Evolutionary conservation across 1,140 invertebrate genomes (phyloP).

Genomic region (Sitobion miscanthi): DNA sequence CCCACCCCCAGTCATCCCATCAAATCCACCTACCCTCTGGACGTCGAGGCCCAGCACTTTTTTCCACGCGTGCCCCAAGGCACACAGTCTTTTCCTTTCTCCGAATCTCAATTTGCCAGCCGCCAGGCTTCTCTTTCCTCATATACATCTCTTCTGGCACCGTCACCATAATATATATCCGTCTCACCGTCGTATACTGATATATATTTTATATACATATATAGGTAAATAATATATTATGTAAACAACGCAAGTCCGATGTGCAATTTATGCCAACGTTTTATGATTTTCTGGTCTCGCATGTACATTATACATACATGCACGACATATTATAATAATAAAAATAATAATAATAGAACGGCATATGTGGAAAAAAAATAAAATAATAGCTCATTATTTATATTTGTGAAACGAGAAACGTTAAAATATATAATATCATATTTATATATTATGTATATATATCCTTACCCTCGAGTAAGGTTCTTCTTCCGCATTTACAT

Average conservation of each 20-base stretch:
- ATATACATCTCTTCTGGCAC: not conserved
- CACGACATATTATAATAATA: not conserved
- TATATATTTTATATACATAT: not conserved
- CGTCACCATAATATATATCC: not conserved
- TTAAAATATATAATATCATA: not conserved
- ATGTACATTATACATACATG: not conserved
- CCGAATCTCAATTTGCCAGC: not conserved
- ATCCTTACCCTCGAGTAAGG: not conserved
- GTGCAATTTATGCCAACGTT: not conserved
- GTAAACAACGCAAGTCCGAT: not conserved
- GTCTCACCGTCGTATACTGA: not conserved
- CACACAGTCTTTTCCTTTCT: not conserved
- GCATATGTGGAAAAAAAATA: not conserved
- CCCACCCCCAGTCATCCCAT: not conserved
- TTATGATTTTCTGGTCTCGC: not conserved
- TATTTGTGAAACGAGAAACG: conserved; percentile 7
- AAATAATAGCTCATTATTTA: conserved; percentile 40
- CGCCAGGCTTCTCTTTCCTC: not conserved
- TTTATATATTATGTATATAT: not conserved
- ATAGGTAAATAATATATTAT: not conserved
- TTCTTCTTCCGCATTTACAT: not conserved
- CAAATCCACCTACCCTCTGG: not conserved
- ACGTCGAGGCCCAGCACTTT: not conserved
- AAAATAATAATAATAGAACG: not conserved
- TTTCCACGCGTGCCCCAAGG: not conserved